Evolutionary conservation across 1,140 invertebrate genomes (phyloP), one percentile per base, ranked within the genome.

Genomic region (Battus philenor): DNA sequence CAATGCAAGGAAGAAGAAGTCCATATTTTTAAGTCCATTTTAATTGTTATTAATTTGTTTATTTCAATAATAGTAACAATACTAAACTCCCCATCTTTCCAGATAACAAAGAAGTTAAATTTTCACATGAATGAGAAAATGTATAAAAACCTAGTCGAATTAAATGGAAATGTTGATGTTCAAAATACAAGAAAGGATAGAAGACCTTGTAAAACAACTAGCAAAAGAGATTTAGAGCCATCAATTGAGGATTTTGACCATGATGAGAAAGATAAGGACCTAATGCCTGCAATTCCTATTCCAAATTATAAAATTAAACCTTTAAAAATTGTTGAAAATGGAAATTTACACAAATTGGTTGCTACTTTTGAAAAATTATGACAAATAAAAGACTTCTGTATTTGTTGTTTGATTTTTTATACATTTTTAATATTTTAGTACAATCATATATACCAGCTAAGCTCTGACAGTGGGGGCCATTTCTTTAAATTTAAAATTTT

Each of bases 101-200:
- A 85, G 84, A 54, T 84, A 38, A 80, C 78, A 38, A 85, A 84
- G 43, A 78, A 74, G 41, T 45, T 86, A 12, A 87, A 87, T 59
- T 85, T 85, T 47, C 81, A 86, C 47, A 74, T 84, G 29, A 82
- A 86, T 59, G 78, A 87, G 24, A 79, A 58, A 55, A 79, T 87
- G 31, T 87, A 84, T 45, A 83, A 78, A 49, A 80, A 87, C 36
- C 57, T 87, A 29, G 75, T 86, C 2, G 81, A 82, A 59, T 39
- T 86, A n/a, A 87, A 87, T 63, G 57, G 68, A n/a, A 68, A 62
- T 50, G 47, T 72, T 12, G 59, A 13, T 59, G 55, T 16, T 11
- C 51, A 6, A 71, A 74, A 50, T 62, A 26, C 18, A 74, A 59
- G 29, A 68, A 64, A 24, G 67, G 68, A 11, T 69, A 62, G 36